These are phyloP conservation scores for Boloria euphrosyne DNA, from an alignment of 2,888 invertebrate genomes.

Conservation along the genomic window DNA sequence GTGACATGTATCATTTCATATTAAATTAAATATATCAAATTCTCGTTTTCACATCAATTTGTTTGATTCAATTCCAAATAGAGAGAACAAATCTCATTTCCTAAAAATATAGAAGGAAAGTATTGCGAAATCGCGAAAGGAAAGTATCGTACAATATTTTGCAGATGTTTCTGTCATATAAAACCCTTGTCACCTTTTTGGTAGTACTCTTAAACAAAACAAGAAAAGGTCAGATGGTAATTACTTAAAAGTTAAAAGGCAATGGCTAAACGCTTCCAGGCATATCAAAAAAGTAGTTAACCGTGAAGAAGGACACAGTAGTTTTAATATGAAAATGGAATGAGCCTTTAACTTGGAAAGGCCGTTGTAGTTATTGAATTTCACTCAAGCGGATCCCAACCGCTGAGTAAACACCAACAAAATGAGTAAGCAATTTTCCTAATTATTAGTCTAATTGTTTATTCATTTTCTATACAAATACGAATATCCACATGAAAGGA, in stretches of 20 bases:
- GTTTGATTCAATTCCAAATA: too few species aligned
- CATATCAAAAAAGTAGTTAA: slow-evolving; percentile 25
- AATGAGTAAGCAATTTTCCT: slow-evolving; percentile 24
- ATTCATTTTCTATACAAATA: slow-evolving; percentile 27
- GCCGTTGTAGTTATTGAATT: slow-evolving; percentile 25
- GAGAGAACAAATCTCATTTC: too few species aligned
- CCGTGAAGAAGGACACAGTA: slow-evolving; percentile 23
- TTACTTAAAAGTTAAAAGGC: slow-evolving; percentile 7
- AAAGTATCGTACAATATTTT: too few species aligned
- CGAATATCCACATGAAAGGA: slow-evolving; percentile 13
- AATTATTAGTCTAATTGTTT: slow-evolving; percentile 30
- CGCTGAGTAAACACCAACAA: slow-evolving; percentile 29
- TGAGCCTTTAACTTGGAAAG: slow-evolving; percentile 28
- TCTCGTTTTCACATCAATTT: too few species aligned
- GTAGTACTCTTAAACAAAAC: too few species aligned
- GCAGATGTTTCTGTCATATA: too few species aligned
- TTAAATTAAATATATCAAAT: too few species aligned
- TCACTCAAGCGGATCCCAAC: slow-evolving; percentile 22
- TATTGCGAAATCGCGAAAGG: too few species aligned
- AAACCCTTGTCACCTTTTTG: too few species aligned
- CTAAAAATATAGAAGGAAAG: too few species aligned
- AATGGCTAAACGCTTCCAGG: slow-evolving; percentile 27
- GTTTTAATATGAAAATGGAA: slow-evolving; percentile 28
- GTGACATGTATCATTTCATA: slow-evolving; percentile 2
- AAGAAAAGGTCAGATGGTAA: too few species aligned